phyloP scores from a whole-genome alignment of 2,113 vertebrate genomes.

The cattle (Bos taurus) region DNA sequence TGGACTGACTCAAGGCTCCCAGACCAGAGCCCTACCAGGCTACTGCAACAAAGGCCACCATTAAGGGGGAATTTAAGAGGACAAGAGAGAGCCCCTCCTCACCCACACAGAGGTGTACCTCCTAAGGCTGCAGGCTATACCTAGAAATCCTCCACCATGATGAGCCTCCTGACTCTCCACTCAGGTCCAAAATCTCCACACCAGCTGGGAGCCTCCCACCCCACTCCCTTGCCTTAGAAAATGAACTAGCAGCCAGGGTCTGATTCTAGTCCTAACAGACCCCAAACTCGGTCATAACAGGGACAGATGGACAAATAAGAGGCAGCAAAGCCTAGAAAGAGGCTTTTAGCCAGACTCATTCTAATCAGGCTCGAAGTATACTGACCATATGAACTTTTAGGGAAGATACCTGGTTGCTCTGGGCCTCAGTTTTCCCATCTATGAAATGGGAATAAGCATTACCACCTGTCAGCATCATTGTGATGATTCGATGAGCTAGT shows the following conservation, averaged over 20 bases:
- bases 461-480: background rate
- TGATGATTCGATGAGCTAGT: background rate
- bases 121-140: background rate
- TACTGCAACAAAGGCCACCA: background rate
- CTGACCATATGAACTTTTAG: background rate
- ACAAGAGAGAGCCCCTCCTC: background rate
- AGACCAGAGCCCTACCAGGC: background rate
- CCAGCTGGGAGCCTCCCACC: background rate
- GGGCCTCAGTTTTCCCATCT: background rate
- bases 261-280: background rate
- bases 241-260: background rate
- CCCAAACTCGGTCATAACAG: background rate
- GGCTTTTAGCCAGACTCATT: background rate
- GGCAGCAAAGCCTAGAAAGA: background rate
- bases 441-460: background rate
- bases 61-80: background rate
- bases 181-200: background rate
- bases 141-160: background rate
- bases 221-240: background rate
- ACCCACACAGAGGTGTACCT: background rate
- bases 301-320: background rate
- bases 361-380: background rate
- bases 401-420: background rate
- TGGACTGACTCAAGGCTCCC: background rate
- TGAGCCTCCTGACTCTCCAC: background rate